phyloP scores from a whole-genome alignment of 2,888 invertebrate species.

The Hyposoter dolosus region DNA sequence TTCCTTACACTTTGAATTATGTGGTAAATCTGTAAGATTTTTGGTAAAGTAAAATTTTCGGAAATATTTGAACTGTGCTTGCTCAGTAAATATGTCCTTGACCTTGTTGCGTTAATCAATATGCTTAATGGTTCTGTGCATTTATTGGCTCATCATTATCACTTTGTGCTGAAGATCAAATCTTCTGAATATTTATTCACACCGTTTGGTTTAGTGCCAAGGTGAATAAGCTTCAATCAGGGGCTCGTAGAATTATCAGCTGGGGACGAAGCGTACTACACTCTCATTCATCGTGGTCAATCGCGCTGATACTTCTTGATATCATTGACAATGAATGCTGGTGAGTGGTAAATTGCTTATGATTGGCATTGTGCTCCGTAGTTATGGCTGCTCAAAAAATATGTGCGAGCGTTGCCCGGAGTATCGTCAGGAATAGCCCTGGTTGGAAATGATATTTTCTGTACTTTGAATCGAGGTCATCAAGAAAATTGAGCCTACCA shows the following conservation, averaged over 20 bases:
- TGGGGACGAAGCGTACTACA: background rate
- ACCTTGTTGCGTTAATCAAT: background rate
- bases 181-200: background rate
- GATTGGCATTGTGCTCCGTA: slow-evolving; percentile 9
- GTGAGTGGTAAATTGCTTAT: slow-evolving; percentile 57
- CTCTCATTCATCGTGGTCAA: slow-evolving; percentile 20
- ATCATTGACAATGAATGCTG: slow-evolving; percentile 40
- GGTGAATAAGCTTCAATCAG: background rate
- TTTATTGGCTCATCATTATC: slow-evolving; percentile 2
- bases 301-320: slow-evolving; percentile 26
- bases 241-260: background rate
- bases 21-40: too few species aligned
- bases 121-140: background rate
- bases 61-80: too few species aligned
- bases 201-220: slow-evolving; percentile 11
- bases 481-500: background rate
- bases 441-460: background rate
- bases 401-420: background rate
- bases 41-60: too few species aligned
- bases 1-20: too few species aligned
- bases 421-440: background rate
- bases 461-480: background rate
- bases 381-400: background rate
- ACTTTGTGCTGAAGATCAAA: background rate
- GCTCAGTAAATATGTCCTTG: background rate